A percentile compares a stretch with the other conserved stretches of the same genome.
Evolutionary conservation across 2,888 invertebrate species (phyloP).

Genomic region (Aporophyla lueneburgensis): DNA sequence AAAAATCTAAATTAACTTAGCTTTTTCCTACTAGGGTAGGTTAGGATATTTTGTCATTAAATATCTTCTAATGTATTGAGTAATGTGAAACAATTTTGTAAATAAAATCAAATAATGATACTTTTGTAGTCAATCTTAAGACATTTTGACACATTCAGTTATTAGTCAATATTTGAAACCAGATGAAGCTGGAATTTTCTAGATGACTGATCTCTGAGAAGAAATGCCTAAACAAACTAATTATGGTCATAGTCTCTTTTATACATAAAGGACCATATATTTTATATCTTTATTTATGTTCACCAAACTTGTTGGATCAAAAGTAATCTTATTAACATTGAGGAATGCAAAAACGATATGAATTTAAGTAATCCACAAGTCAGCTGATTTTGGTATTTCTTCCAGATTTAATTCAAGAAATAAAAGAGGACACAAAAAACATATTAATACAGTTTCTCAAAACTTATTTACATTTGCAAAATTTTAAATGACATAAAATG

Average conservation of each 20-base stretch:
- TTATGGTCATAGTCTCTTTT: background rate
- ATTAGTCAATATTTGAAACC: background rate
- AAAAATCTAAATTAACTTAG: background rate
- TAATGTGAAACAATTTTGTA: background rate
- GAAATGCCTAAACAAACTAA: background rate
- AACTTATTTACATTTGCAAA: background rate
- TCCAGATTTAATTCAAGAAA: background rate
- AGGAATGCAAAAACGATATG: background rate
- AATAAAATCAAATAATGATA: background rate
- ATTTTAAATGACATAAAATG: background rate
- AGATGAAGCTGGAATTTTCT: background rate
- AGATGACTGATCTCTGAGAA: background rate
- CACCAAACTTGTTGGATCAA: background rate
- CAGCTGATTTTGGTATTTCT: background rate
- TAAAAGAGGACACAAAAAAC: background rate
- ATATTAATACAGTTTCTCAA: background rate
- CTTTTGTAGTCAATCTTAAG: background rate
- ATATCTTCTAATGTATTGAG: background rate
- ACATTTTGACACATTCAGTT: background rate
- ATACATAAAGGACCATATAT: too few species aligned
- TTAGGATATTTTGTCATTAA: background rate
- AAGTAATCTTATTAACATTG: background rate
- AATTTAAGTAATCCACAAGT: constrained; percentile 1
- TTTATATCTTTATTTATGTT: background rate
- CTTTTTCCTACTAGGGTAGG: background rate